Conservation (phyloP, 2,888 invertebrate species). For the Epinotia ramella region DNA sequence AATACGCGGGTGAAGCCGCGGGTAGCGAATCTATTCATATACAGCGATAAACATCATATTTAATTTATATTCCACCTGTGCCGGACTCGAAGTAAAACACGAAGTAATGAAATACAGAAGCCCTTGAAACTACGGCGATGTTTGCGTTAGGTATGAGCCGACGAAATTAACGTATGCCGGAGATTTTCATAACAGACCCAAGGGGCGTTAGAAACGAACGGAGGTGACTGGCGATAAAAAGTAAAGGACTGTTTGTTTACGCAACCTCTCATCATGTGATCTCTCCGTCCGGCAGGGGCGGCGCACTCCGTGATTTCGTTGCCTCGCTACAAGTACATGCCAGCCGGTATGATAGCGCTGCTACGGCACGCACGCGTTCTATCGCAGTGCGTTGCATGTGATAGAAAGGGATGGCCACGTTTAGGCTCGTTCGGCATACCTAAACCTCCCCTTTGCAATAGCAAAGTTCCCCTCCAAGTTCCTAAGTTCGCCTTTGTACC, state of each 20-base stretch:
- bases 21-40: neutral
- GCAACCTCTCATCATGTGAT: neutral
- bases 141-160: constrained; percentile 21
- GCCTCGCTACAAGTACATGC: too few species aligned
- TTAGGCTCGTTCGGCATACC: too few species aligned
- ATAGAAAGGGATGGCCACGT: too few species aligned
- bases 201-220: neutral
- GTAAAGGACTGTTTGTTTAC: neutral
- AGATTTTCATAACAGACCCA: constrained; percentile 24
- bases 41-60: neutral
- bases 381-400: too few species aligned
- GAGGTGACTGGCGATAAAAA: neutral
- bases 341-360: too few species aligned
- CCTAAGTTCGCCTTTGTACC: too few species aligned
- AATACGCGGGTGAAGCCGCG: too few species aligned
- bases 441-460: too few species aligned
- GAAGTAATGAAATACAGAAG: constrained; percentile 29
- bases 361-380: too few species aligned
- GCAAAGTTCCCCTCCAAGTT: too few species aligned
- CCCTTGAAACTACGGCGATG: constrained; percentile 29
- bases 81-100: constrained; percentile 9
- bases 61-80: constrained; percentile 8
- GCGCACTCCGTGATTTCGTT: too few species aligned
- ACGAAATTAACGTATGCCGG: constrained; percentile 26
- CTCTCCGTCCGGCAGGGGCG: too few species aligned